Conservation (phyloP, 2,797 vertebrate genomes). For the Semotilus atromaculatus region DNA sequence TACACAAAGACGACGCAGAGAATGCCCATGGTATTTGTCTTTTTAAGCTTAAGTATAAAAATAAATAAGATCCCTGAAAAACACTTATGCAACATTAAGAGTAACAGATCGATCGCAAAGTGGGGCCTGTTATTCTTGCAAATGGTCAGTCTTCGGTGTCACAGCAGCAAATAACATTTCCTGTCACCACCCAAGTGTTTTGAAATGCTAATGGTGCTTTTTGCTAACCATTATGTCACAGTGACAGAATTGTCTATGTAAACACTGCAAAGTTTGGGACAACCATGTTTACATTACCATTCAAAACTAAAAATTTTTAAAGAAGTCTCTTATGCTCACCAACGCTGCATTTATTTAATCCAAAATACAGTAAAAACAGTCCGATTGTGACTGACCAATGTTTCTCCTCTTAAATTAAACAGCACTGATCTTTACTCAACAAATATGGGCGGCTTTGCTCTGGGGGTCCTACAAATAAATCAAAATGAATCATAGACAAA, state of each 20-base stretch:
- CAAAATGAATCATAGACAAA: background rate
- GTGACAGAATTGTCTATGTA: background rate
- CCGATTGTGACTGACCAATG: no score
- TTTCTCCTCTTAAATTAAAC: background rate
- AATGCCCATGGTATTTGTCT: background rate
- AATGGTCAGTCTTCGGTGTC: background rate
- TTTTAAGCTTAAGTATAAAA: background rate
- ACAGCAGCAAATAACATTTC: background rate
- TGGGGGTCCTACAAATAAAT: background rate
- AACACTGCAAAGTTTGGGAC: background rate
- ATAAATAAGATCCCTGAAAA: background rate
- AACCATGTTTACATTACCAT: background rate
- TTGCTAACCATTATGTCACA: background rate
- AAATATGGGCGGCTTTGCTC: background rate
- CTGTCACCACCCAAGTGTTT: background rate
- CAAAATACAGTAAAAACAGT: background rate
- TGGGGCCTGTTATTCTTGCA: conserved; percentile 1
- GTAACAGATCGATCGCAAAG: background rate
- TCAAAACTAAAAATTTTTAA: background rate
- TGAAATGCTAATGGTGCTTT: background rate
- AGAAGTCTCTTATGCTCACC: background rate
- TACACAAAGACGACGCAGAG: background rate
- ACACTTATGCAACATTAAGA: background rate
- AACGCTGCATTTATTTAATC: background rate
- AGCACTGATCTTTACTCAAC: background rate